phyloP scores from a whole-genome alignment of 2,797 vertebrate species.

The Catostomus latipinnis region DNA sequence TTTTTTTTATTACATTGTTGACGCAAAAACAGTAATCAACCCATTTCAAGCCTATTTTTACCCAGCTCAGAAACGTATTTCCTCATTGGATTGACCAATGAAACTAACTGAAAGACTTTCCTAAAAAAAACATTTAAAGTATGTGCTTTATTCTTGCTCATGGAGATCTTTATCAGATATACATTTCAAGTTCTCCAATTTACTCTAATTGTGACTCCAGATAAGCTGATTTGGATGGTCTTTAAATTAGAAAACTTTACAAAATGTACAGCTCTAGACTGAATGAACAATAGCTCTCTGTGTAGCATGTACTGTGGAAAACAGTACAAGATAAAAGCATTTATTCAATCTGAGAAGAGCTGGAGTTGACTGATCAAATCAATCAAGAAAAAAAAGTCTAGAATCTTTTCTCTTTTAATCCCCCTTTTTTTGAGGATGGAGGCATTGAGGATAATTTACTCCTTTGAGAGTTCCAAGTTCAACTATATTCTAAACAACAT shows the following conservation, averaged over 20 bases:
- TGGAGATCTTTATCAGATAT: too few relatives aligned
- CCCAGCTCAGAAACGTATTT: too few relatives aligned
- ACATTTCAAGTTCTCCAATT: background rate
- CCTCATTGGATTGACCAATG: too few relatives aligned
- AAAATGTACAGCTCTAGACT: background rate
- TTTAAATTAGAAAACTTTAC: background rate
- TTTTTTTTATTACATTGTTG: too few relatives aligned
- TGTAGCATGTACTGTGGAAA: background rate
- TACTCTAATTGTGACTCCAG: background rate
- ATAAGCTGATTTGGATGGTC: background rate
- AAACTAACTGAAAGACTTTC: too few relatives aligned
- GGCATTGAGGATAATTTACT: conserved; percentile 62
- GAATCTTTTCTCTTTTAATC: conserved; percentile 12
- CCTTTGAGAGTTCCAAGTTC: conserved; percentile 42
- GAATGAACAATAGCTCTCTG: background rate
- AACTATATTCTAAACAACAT: conserved; percentile 48
- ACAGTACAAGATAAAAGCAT: background rate
- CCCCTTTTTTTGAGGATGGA: conserved; percentile 45
- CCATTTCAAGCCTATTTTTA: too few relatives aligned
- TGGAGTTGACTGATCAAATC: background rate
- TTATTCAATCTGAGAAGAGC: too few relatives aligned
- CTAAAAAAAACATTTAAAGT: too few relatives aligned
- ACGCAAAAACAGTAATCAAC: too few relatives aligned
- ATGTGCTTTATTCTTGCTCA: too few relatives aligned
- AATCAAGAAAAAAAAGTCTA: conserved; percentile 2